Base-by-base conservation (phyloP, 2,797 vertebrate species). In the Macrochelys suwanniensis region DNA sequence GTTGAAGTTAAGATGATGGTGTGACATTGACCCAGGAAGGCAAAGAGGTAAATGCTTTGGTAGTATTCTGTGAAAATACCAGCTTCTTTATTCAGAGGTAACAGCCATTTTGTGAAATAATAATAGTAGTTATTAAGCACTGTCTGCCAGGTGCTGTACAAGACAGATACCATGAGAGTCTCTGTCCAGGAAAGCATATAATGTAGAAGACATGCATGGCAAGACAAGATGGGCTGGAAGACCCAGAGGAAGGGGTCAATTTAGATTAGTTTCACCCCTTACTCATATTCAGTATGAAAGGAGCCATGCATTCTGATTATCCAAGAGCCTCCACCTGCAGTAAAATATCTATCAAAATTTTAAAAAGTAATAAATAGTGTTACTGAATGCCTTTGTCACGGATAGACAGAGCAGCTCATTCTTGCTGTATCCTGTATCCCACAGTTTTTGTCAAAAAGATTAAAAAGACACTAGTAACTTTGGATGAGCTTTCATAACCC, bases 381-480 rank as follows among this genome's bases (percentile, higher is more conserved):
- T 89, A 88, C 3, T 78, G 53, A 94, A 83, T 71, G 2, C 50
- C 9, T 90, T 95, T 89, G 19, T 2, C 50, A 94, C 45, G 89
- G 80, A 87, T 50, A 77, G 19, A 76, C 21, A 92, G 3, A 95
- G 74, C 10, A 87, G 85, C 56, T 89, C 49, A 50, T 80, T 85
- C 0, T 33, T 92, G 92, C 7, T 90, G 42, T 93, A 89, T 85
- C 82, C 45, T 93, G 3, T 86, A 84, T 59, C 90, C 26, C 37
- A 81, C 45, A 68, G 1, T 92, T 95, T 95, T 83, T 94, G 4
- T 82, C 86, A 92, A 78, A 50, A 85, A 92, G 90, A 82, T 79
- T 90, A 93, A 78, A 80, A 91, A 94, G 42, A 50, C 21, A 91
- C 83, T 83, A 82, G 12, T 90, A 85, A 88, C 45, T 88, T 76